Evolutionary conservation across 2,113 vertebrate species (phyloP).

Genomic region (Poecilia latipinna): DNA sequence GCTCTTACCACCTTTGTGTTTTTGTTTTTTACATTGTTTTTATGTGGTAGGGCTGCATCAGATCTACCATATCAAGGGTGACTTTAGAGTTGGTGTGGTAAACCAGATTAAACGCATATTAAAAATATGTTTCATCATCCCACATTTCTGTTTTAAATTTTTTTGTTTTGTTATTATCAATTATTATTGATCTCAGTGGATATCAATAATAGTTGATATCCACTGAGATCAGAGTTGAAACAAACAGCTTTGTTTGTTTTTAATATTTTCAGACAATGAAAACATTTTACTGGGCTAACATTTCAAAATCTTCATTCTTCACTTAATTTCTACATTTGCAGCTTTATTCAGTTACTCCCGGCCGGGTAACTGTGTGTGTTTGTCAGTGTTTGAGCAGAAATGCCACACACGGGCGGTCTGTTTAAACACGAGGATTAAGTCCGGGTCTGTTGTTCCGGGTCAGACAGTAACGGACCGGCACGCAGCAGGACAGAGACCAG

Average conservation of each 20-base stretch:
- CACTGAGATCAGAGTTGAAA: background rate
- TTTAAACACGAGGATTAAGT: slow-evolving; percentile 30
- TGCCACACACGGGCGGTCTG: slow-evolving; percentile 34
- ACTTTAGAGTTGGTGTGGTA: too few species aligned
- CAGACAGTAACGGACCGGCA: slow-evolving; percentile 55
- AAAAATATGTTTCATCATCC: too few species aligned
- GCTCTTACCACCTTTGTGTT: too few species aligned
- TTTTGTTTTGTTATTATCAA: too few species aligned
- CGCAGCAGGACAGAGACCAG: slow-evolving; percentile 15
- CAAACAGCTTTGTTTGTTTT: background rate
- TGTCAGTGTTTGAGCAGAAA: slow-evolving; percentile 22
- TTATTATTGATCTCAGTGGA: too few species aligned
- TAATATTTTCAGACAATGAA: background rate
- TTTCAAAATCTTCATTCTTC: background rate
- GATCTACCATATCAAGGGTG: too few species aligned
- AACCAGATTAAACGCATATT: too few species aligned
- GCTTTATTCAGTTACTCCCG: background rate
- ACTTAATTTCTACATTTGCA: background rate
- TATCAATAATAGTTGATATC: background rate
- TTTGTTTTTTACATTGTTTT: too few species aligned
- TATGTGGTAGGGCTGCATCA: too few species aligned
- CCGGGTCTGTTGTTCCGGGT: slow-evolving; percentile 10
- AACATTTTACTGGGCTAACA: background rate
- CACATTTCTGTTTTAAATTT: too few species aligned
- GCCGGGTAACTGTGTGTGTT: background rate